Evolutionary conservation across 2,888 invertebrate genomes (phyloP), one percentile per base, ranked within the genome.

Genomic region (Branchellion lobata): DNA sequence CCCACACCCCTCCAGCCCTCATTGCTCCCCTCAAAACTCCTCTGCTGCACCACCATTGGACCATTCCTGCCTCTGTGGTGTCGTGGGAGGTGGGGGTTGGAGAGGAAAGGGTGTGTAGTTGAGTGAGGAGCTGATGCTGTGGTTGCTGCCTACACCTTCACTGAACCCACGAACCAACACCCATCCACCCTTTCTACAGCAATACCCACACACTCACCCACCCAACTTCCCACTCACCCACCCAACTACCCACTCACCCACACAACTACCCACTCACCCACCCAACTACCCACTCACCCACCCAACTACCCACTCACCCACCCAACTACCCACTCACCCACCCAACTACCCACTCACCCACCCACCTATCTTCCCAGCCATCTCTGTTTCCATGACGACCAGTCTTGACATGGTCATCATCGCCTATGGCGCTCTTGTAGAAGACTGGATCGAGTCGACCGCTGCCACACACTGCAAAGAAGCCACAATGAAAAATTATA

Each of bases 401-500:
- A 24, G 36, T 0, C 65, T 27, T 34, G 51, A 5, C 75, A 57
- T 53, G 29, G n/a, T 75, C 75, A 24, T 65, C 61, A 33, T 31
- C 77, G 0, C 24, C 65, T 24, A 11, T 36, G 14, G 65, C 53
- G 14, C 34, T 65, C 65, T 57, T 77, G 36, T 61, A 65, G 65
- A 61, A 77, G 53, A 77, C 57, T 24, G 61, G 77, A 65, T 77
- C 77, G 33, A 77, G 65, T 14, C 77, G 61, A 24, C 77, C 77
- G 24, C 77, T 77, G n/a, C 77, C 77, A 47, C 77, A 31, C 29
- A 34, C 77, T 77, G 31, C n/a, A 14, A 8, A 47, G 47, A 14
- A 18, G 18, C 11, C 18, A 14, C 8, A 47, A 47, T 47, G 47
- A 47, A 8, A 47, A 14, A 47, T 47, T 47, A 8, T 14, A 47